These are phyloP conservation scores for Pseudanteris insignis DNA, from an alignment of 2,888 invertebrate genomes.

Conservation along the genomic window DNA sequence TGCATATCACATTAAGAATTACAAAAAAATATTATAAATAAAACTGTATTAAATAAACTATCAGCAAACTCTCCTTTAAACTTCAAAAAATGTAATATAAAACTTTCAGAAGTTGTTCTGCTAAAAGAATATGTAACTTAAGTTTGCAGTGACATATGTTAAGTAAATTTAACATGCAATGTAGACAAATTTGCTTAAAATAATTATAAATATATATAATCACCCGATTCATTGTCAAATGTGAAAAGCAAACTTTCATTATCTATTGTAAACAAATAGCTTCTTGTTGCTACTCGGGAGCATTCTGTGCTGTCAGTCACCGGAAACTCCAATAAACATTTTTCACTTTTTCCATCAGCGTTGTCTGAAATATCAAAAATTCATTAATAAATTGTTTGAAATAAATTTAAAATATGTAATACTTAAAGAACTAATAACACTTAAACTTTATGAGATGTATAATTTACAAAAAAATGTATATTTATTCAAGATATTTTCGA, in stretches of 20 bases:
- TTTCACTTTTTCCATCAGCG: slow-evolving; percentile 53
- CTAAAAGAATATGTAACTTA: background rate
- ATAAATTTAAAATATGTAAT: no score
- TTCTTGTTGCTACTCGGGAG: slow-evolving; percentile 75
- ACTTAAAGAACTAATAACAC: no score
- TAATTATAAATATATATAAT: slow-evolving; percentile 13
- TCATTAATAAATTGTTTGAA: no score
- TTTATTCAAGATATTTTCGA: no score
- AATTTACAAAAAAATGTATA: no score
- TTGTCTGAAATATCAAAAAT: slow-evolving; percentile 54
- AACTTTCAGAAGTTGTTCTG: no score
- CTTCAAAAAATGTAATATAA: no score
- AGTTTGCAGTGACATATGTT: background rate
- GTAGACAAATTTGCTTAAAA: background rate
- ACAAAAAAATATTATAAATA: no score
- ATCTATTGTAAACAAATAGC: slow-evolving; percentile 79
- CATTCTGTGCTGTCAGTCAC: slow-evolving; percentile 77
- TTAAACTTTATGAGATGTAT: no score
- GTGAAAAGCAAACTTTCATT: slow-evolving; percentile 78
- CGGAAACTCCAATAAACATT: slow-evolving; percentile 74
- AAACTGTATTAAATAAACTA: no score
- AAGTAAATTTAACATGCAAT: background rate
- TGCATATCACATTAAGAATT: no score
- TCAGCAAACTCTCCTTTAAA: no score
- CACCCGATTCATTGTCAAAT: slow-evolving; percentile 73